Evolutionary conservation across 2,113 vertebrate species (phyloP), one percentile per base, ranked within the genome.

Genomic region (Melierax canorus): DNA sequence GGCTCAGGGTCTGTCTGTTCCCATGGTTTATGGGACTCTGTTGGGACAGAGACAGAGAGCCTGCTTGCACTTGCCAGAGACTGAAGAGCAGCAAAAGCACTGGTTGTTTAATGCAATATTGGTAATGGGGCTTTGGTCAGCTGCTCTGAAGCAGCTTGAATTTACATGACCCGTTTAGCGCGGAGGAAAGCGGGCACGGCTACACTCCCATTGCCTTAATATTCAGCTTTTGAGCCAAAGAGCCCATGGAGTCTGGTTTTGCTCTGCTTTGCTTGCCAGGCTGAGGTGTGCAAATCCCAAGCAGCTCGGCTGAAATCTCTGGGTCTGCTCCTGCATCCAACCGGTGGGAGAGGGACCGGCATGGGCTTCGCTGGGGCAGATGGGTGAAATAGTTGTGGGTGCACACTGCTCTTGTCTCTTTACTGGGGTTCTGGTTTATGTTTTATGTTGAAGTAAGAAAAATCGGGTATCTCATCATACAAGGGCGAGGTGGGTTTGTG

Each of bases 161-260:
- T 78, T 89, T 77, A 18, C 63, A 11, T 48, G 39, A 50, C 10
- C 29, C 4, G 1, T 75, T 68, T 30, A 73, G n/a, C 26, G 10
- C 3, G 17, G 66, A 91, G 39, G 8, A 58, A 13, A 73, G 50
- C 0, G 1, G 38, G 8, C 29, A 26, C 34, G 29, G 43, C 46
- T 69, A 1, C 1, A 0, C 10, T 86, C 19, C 32, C 10, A 4
- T 30, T 45, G 34, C 32, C 7, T 84, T 68, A 34, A 50, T 36
- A 38, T 4, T 77, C 18, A n/a, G 0, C 2, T 81, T 74, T 16
- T 7, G 32, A 74, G 41, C 19, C 0, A 0, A 77, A 58, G 55
- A n/a, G n/a, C 22, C 14, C 2, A 3, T 75, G 60, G 58, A 32
- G 19, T 66, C 86, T 38, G 27, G 12, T 21, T 51, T 79, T 63